phyloP scores from a whole-genome alignment of 2,797 vertebrate genomes.

The Oryzias sinensis region DNA sequence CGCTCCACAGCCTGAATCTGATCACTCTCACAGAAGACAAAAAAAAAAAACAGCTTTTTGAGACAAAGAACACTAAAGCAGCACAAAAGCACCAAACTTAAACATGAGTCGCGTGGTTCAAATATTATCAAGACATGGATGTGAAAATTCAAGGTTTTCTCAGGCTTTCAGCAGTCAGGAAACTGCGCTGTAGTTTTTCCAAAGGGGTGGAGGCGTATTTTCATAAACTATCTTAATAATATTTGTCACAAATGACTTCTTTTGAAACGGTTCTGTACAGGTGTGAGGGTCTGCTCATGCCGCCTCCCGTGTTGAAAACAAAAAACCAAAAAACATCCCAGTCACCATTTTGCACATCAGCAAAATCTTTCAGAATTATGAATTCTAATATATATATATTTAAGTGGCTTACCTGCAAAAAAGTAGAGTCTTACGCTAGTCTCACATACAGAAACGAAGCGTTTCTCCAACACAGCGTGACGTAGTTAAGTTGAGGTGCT shows the following conservation, averaged over 20 bases:
- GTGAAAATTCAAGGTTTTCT: conserved; percentile 24
- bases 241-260: conserved; percentile 46
- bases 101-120: conserved; percentile 43
- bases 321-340: conserved; percentile 43
- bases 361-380: conserved; percentile 48
- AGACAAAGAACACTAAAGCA: conserved; percentile 66
- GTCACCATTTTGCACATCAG: conserved; percentile 46
- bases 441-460: conserved; percentile 46
- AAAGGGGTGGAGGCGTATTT: conserved; percentile 14
- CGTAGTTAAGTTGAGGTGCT: conserved; percentile 58
- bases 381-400: conserved; percentile 34
- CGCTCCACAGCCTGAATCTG: conserved; percentile 60
- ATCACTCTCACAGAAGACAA: conserved; percentile 37
- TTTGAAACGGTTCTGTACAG: conserved; percentile 58
- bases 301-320: conserved; percentile 36
- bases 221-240: conserved; percentile 47
- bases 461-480: conserved; percentile 43
- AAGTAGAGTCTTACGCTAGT: conserved; percentile 58
- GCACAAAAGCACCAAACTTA: conserved; percentile 69
- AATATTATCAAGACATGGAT: conserved; percentile 54
- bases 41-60: conserved; percentile 35
- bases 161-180: conserved; percentile 32
- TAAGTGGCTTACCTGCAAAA: conserved; percentile 60
- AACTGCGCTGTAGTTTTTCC: conserved; percentile 18
- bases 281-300: conserved; percentile 62